phyloP scores from a whole-genome alignment of 37 sponge, comb jelly and placozoan genomes.

The Diacarnus erythraeanus region DNA sequence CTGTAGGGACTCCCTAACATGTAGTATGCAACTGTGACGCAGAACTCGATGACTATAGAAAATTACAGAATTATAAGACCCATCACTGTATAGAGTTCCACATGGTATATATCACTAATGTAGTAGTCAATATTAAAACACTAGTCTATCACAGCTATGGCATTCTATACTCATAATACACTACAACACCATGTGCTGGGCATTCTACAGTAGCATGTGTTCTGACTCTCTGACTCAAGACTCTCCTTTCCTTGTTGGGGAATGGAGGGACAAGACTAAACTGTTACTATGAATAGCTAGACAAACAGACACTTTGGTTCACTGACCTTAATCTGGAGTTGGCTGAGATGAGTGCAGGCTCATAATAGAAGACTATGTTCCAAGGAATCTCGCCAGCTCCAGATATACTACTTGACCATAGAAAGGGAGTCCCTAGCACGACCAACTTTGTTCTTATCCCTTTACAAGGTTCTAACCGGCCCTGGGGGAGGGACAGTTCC shows the following conservation, averaged over 20 bases:
- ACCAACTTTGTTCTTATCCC: slow-evolving; percentile 22
- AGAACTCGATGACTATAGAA: slow-evolving; percentile 42
- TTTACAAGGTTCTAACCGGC: slow-evolving; percentile 40
- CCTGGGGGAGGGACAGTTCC: too few relatives aligned
- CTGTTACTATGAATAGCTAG: too few relatives aligned
- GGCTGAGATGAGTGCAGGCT: slow-evolving; percentile 31
- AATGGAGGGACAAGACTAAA: too few relatives aligned
- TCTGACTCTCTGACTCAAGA: too few relatives aligned
- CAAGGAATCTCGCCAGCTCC: slow-evolving; percentile 19
- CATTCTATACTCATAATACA: too few relatives aligned
- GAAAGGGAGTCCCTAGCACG: neutral
- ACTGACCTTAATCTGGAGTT: slow-evolving; percentile 38
- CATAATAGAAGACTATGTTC: slow-evolving; percentile 48
- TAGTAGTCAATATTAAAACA: too few relatives aligned
- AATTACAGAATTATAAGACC: neutral
- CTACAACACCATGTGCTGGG: too few relatives aligned
- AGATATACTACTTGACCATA: neutral
- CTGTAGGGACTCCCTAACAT: slow-evolving; percentile 35
- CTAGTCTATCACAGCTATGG: too few relatives aligned
- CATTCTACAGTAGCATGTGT: neutral
- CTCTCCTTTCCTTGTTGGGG: too few relatives aligned
- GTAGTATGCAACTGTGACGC: too few relatives aligned
- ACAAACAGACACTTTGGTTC: too few relatives aligned
- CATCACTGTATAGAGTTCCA: neutral
- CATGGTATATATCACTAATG: too few relatives aligned